Evolutionary conservation across 2,797 vertebrate species (phyloP).

Genomic region (Ficedula albicollis): DNA sequence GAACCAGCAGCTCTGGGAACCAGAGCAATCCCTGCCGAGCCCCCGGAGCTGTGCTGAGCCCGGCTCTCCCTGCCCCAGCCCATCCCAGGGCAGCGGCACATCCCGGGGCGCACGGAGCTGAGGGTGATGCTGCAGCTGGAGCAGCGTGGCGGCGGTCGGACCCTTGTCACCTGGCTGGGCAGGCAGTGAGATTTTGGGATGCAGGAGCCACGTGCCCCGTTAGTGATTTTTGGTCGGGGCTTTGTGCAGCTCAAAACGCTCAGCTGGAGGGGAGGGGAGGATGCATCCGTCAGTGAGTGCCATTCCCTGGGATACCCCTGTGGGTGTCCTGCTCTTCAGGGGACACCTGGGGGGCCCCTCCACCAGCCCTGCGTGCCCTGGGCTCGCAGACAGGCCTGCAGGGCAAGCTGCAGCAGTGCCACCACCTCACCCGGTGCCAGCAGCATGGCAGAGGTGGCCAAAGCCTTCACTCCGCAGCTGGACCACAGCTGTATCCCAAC

Average conservation of each 20-base stretch:
- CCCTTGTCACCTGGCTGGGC: neutral
- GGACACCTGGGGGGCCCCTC: neutral
- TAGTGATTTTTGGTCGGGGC: neutral
- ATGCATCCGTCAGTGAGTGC: neutral
- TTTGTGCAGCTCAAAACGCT: neutral
- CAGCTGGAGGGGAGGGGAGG: too few relatives aligned
- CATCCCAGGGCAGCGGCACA: neutral
- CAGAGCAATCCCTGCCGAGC: neutral
- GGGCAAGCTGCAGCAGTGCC: neutral
- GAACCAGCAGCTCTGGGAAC: neutral
- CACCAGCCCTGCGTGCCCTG: neutral
- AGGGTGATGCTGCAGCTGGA: neutral
- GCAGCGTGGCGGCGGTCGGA: accelerated
- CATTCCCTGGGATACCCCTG: accelerated
- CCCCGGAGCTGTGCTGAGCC: neutral
- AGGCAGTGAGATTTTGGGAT: neutral
- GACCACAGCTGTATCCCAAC: accelerated
- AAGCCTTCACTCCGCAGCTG: neutral
- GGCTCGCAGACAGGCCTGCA: neutral
- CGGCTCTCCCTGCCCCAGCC: accelerated
- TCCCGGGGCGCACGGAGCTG: neutral
- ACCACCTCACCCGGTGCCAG: neutral
- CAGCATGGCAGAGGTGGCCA: accelerated
- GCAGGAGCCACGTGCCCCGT: neutral
- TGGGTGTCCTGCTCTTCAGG: neutral